Conservation (phyloP, 2,888 invertebrate genomes). For the Protophormia terraenovae region DNA sequence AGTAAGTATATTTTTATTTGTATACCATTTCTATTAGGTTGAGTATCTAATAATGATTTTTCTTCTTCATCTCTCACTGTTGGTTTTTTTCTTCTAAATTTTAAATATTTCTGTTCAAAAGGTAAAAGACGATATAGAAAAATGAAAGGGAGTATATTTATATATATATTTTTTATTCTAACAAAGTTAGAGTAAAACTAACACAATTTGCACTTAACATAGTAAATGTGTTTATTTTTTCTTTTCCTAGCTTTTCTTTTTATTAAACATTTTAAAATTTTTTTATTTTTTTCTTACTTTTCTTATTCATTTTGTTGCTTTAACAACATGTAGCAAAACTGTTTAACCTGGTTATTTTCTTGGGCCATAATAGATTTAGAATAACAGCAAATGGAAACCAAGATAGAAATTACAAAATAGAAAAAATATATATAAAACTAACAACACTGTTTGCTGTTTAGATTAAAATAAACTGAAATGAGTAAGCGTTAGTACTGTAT, state of each 20-base stretch:
- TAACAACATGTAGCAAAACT: conserved; percentile 49
- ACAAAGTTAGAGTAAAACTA: conserved; percentile 61
- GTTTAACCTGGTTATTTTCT: conserved; percentile 57
- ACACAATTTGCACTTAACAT: conserved; percentile 67
- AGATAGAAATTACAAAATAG: conserved; percentile 4
- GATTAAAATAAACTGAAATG: conserved; percentile 7
- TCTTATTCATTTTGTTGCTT: conserved; percentile 42
- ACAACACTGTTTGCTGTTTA: conserved; percentile 17
- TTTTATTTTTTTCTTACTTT: background rate
- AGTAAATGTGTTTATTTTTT: conserved; percentile 66
- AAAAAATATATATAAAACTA: background rate
- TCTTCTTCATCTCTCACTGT: background rate
- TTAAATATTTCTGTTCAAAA: background rate
- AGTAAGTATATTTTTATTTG: conserved; percentile 1
- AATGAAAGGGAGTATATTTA: too few relatives aligned
- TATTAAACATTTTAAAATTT: background rate
- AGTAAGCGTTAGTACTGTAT: background rate
- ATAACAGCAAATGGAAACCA: conserved; percentile 41
- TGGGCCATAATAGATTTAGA: conserved; percentile 50
- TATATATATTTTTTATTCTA: too few relatives aligned
- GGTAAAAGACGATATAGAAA: background rate
- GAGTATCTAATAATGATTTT: conserved; percentile 47
- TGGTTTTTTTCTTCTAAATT: background rate
- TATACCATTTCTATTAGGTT: conserved; percentile 4
- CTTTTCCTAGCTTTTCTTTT: conserved; percentile 20